Percentiles rank a stretch among this genome's conserved stretches.
phyloP scores from a whole-genome alignment of 2,888 invertebrate genomes.

The Orthosia cruda region DNA sequence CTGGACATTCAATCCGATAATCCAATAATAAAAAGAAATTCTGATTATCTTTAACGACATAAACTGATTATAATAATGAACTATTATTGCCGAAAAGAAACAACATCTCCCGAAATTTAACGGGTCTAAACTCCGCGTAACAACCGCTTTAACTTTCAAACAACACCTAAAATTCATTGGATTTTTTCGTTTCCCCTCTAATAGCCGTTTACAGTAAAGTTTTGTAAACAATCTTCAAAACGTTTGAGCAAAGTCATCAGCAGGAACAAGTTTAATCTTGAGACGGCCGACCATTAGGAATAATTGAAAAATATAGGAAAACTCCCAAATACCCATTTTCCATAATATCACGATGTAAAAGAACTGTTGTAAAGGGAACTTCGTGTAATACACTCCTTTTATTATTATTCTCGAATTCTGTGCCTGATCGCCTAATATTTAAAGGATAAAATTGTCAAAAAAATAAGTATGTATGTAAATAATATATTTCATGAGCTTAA shows the following conservation, averaged over 20 bases:
- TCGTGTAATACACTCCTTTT: too few relatives aligned
- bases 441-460: too few relatives aligned
- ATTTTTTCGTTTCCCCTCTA: constrained; percentile 36
- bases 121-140: too few relatives aligned
- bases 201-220: constrained; percentile 36
- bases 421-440: too few relatives aligned
- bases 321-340: constrained; percentile 24
- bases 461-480: too few relatives aligned
- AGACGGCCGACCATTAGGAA: constrained; percentile 11
- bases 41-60: too few relatives aligned
- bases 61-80: neutral
- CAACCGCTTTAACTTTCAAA: constrained; percentile 39
- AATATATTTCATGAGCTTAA: too few relatives aligned
- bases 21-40: too few relatives aligned
- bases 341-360: constrained; percentile 11
- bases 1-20: too few relatives aligned
- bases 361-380: too few relatives aligned
- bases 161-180: constrained; percentile 36
- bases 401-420: too few relatives aligned
- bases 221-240: constrained; percentile 41
- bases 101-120: neutral
- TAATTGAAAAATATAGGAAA: constrained; percentile 26
- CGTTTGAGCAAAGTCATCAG: constrained; percentile 22
- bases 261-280: constrained; percentile 18
- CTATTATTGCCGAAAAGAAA: neutral